These are phyloP conservation scores for Atherinosoma microstoma DNA, from an alignment of 2,797 vertebrate genomes.

Conservation along the genomic window DNA sequence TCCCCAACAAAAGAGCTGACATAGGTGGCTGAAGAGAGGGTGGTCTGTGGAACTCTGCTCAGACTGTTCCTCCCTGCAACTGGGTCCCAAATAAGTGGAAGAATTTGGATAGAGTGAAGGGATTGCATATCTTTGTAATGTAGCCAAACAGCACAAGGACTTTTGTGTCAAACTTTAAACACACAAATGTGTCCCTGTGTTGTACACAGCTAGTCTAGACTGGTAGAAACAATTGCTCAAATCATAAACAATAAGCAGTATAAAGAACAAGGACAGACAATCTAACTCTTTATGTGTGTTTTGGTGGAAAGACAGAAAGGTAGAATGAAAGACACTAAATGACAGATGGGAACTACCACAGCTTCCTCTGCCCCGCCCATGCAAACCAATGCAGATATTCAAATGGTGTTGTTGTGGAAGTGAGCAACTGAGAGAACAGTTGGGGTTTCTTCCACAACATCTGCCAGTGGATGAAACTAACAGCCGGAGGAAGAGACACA, in stretches of 20 bases:
- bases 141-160: not conserved
- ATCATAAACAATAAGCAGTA: not conserved
- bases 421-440: constrained; percentile 25
- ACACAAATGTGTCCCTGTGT: no score
- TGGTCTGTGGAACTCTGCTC: no score
- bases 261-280: not conserved
- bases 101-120: not conserved
- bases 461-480: constrained; percentile 38
- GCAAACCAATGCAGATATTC: constrained; percentile 5
- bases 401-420: constrained; percentile 21
- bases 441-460: constrained; percentile 38
- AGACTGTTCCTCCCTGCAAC: no score
- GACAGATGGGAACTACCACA: constrained; percentile 19
- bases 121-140: not conserved
- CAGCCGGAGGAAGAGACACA: constrained; percentile 45
- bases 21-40: no score
- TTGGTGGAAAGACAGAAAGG: not conserved
- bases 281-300: not conserved
- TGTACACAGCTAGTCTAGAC: not conserved
- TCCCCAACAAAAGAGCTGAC: no score
- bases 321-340: constrained; percentile 21
- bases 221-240: not conserved
- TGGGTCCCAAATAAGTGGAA: not conserved
- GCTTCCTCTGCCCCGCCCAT: not conserved
- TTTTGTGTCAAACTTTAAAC: not conserved